Base-by-base conservation (phyloP, 2,797 vertebrate genomes). In the Periparus ater region DNA sequence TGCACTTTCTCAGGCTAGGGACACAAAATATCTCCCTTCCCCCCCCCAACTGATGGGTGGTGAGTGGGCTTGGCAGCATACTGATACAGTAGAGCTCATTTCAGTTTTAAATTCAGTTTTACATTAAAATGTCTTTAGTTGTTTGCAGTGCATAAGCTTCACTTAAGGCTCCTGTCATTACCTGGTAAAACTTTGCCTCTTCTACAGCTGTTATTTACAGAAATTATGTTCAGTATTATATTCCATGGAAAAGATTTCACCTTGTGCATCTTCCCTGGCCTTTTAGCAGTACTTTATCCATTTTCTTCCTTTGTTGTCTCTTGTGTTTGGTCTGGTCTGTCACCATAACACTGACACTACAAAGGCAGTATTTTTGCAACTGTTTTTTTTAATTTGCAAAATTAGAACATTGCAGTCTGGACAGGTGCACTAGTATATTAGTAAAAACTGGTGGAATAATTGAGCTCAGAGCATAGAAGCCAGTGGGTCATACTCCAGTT, bases 31-130 rank as follows among this genome's bases (percentile, higher is more conserved):
- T 60, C 7, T n/a, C 32, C 8, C 8, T 55, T 50, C 42, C 38
- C 7, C 5, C 5, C 23, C 8, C 11, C 65, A 19, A 2, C 0
- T 60, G n/a, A 38, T 44, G 17, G n/a, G 12, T 14, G 32, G 29
- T 25, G 22, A 11, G 32, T 45, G 34, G 26, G 14, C 44, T 9
- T 62, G 32, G 48, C 40, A 77, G 48, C 36, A 22, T 25, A 21
- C 10, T 18, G 34, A 54, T 34, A 19, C 4, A 32, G 25, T 12
- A 53, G 32, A 70, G 29, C 29, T 61, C 38, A 17, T 47, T 68
- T 77, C 21, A 30, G 29, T 71, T 82, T 66, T 47, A 81, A 72
- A 62, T 21, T 34, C 42, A 48, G 21, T 65, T 71, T 54, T 48
- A 78, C 73, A 65, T 40, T 54, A 48, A 50, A 50, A 22, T 38